Conservation (phyloP, 64 coral and sea anemone species). For the Acropora yongei region DNA sequence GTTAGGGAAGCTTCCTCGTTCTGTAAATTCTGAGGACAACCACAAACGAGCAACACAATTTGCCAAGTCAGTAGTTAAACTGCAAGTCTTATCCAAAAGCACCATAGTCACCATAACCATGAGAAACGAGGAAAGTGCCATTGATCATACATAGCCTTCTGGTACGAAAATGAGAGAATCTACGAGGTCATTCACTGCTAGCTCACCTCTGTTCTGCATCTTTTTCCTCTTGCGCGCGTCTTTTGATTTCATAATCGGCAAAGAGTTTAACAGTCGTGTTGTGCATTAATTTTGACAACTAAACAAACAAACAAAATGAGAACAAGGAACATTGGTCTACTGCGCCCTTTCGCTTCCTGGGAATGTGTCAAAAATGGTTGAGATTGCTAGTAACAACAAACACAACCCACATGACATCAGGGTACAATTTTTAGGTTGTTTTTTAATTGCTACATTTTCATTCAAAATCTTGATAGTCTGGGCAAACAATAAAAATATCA, state of each 20-base stretch:
- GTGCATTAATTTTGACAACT: conserved; percentile 87
- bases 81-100: neutral
- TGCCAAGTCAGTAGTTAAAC: neutral
- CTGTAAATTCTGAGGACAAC: neutral
- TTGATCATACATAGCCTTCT: neutral
- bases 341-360: too few relatives aligned
- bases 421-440: too few relatives aligned
- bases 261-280: conserved; percentile 92
- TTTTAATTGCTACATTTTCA: too few relatives aligned
- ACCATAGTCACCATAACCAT: too few relatives aligned
- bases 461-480: too few relatives aligned
- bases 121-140: too few relatives aligned
- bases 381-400: too few relatives aligned
- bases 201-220: conserved; percentile 61
- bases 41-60: too few relatives aligned
- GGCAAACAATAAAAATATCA: too few relatives aligned
- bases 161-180: neutral
- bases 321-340: neutral
- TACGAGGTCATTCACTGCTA: neutral
- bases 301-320: neutral
- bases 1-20: too few relatives aligned
- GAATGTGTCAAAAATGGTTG: too few relatives aligned
- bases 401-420: too few relatives aligned
- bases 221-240: conserved; percentile 86
- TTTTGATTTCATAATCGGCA: conserved; percentile 98